Evolutionary conservation across 2,888 invertebrate species (phyloP), one percentile per base, ranked within the genome.

Genomic region (Hypolimnas misippus): DNA sequence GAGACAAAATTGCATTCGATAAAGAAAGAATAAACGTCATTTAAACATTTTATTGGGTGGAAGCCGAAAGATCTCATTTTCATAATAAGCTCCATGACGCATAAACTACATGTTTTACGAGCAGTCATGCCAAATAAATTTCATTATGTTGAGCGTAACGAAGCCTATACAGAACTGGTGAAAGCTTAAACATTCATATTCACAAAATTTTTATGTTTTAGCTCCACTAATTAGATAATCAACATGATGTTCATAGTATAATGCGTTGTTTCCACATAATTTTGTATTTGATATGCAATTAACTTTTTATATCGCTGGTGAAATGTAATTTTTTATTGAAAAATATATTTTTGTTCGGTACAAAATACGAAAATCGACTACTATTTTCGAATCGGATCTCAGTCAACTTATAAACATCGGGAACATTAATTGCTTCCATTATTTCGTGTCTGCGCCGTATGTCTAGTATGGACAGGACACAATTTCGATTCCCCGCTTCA

Each of bases 61-160:
- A 76, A 76, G 77, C 78, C 75, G 81, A 83, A 86, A 82, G 81
- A 72, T 76, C 70, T 75, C 78, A 75, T 75, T 76, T 78, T 80
- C 78, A 78, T 84, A 83, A 84, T 83, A 83, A 82, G 80, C 70
- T 73, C 76, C 71, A 73, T 74, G 75, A 71, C 75, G 72, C 76
- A 84, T 87, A 86, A 87, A 86, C 87, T 81, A 81, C 73, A 71
- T 80, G 76, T 73, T 88, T 89, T 88, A 88, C 81, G 83, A 76
- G 72, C 77, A 72, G 73, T 71, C 76, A 76, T 79, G 86, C 73
- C 80, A 82, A 83, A 87, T 87, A 84, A 86, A 87, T 87, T 81
- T 75, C 67, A 73, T 76, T 69, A 68, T 67, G 73, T 65, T 68
- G 71, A 68, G 73, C 70, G 69, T 69, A 67, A 71, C 65, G 66